Conservation (phyloP, 1,140 invertebrate genomes). For the Heterodera carotae region DNA sequence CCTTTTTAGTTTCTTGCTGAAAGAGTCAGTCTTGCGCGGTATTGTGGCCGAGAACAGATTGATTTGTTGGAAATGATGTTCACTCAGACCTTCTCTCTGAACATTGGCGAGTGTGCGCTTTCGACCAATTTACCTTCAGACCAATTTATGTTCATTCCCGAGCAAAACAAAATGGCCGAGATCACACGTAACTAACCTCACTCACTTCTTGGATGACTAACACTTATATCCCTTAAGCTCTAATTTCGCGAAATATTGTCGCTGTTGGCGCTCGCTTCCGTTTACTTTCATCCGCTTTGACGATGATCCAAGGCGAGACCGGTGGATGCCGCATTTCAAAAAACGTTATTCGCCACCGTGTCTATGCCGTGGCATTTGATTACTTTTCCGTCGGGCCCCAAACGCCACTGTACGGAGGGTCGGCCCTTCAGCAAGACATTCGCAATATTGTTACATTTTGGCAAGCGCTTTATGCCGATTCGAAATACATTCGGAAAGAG, state of each 20-base stretch:
- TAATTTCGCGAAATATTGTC: constrained; percentile 55
- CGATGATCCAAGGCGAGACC: constrained; percentile 89
- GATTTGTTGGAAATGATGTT: constrained; percentile 80
- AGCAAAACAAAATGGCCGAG: background rate
- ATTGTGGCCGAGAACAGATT: constrained; percentile 90
- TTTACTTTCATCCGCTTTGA: constrained; percentile 84
- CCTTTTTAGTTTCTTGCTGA: constrained; percentile 87
- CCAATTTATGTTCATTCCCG: constrained; percentile 69
- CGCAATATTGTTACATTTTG: constrained; percentile 87
- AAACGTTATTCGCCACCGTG: constrained; percentile 86
- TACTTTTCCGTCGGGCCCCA: constrained; percentile 82
- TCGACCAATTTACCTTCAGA: constrained; percentile 73
- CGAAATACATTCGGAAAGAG: constrained; percentile 84
- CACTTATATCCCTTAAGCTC: constrained; percentile 42
- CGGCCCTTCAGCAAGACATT: constrained; percentile 83
- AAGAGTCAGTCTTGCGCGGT: constrained; percentile 90
- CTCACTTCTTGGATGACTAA: background rate
- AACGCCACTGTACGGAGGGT: constrained; percentile 78
- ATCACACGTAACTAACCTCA: background rate
- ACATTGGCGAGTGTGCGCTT: constrained; percentile 67
- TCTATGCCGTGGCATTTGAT: constrained; percentile 90
- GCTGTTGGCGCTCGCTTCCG: constrained; percentile 70
- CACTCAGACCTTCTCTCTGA: constrained; percentile 77
- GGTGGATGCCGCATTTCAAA: constrained; percentile 79
- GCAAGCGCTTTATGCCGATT: constrained; percentile 92